phyloP scores from a whole-genome alignment of 2,888 invertebrate species.

The Plagiodera versicolora region DNA sequence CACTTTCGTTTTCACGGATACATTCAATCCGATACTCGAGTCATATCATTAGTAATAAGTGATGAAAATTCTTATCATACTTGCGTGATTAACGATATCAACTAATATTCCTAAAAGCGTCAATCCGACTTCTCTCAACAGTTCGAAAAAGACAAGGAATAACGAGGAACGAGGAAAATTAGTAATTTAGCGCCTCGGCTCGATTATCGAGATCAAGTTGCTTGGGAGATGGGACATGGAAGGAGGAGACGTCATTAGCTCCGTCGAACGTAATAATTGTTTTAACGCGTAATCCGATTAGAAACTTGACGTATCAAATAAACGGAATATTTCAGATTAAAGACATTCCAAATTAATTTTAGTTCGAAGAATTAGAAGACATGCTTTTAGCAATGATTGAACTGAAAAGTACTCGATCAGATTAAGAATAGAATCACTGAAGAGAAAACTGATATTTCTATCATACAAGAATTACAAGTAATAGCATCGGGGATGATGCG shows the following conservation, averaged over 20 bases:
- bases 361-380: no score
- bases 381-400: no score
- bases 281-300: conserved; percentile 39
- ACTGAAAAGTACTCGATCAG: no score
- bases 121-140: conserved; percentile 21
- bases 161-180: conserved; percentile 29
- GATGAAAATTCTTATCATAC: neutral
- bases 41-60: no score
- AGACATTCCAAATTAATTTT: no score
- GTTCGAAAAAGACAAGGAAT: conserved; percentile 25
- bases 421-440: no score
- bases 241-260: conserved; percentile 31
- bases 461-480: no score
- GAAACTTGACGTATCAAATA: conserved; percentile 24
- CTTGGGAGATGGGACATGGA: conserved; percentile 2
- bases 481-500: no score
- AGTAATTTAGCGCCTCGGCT: conserved; percentile 33
- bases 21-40: no score
- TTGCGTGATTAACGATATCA: conserved; percentile 2
- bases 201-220: conserved; percentile 16
- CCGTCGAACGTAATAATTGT: conserved; percentile 37
- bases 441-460: no score
- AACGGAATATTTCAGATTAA: neutral
- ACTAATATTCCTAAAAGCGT: conserved; percentile 6
- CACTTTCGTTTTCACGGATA: no score